Percentiles rank a stretch among this genome's conserved stretches.
Evolutionary conservation across 2,113 vertebrate genomes (phyloP).

Genomic region (Podilymbus podiceps): DNA sequence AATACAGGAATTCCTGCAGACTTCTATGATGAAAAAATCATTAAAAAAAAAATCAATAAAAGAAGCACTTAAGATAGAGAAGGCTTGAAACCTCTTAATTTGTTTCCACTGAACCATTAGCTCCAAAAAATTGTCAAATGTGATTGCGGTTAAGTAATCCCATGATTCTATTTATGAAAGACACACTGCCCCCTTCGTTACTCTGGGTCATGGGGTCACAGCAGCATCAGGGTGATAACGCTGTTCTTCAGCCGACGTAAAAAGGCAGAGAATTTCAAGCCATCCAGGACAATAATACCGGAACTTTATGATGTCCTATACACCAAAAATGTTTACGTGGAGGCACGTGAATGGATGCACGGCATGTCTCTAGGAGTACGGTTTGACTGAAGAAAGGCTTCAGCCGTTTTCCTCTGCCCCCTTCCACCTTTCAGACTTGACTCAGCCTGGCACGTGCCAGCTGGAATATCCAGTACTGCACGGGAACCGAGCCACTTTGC

Average conservation of each 20-base stretch:
- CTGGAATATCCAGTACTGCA: background rate
- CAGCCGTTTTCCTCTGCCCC: background rate
- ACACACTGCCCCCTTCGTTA: background rate
- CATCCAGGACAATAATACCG: background rate
- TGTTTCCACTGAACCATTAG: background rate
- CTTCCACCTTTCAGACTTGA: background rate
- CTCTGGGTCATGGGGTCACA: background rate
- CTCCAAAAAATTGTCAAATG: background rate
- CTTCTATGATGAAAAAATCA: background rate
- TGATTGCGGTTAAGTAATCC: background rate
- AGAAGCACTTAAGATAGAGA: background rate
- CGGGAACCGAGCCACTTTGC: background rate
- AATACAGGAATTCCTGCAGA: background rate
- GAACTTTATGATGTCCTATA: background rate
- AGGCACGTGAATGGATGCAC: background rate
- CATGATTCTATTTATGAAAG: background rate
- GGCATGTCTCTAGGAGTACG: background rate
- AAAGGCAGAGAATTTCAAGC: background rate
- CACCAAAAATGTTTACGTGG: background rate
- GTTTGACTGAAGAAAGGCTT: background rate
- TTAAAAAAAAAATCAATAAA: background rate
- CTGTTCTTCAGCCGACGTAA: background rate
- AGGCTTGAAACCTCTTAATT: background rate
- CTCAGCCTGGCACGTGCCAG: background rate
- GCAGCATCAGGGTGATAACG: background rate